Conservation (phyloP, 1,140 invertebrate species). For the Oryzaephilus surinamensis region DNA sequence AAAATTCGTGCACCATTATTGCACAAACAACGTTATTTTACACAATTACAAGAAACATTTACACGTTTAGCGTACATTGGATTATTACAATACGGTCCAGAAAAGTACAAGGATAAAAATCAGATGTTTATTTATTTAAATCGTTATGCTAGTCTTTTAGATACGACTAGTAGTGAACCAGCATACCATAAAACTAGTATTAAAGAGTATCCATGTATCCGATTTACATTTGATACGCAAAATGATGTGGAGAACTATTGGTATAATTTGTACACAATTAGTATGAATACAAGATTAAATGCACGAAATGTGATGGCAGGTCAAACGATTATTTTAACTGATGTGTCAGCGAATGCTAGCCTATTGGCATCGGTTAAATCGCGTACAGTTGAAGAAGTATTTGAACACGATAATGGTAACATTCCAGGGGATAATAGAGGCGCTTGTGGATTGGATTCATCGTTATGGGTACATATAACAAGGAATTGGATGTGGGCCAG, state of each 20-base stretch:
- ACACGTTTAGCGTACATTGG: slow-evolving; percentile 53
- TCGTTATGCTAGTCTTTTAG: slow-evolving; percentile 45
- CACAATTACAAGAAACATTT: slow-evolving; percentile 46
- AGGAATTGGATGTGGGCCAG: slow-evolving; percentile 49
- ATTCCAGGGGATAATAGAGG: slow-evolving; percentile 63
- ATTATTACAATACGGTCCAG: slow-evolving; percentile 58
- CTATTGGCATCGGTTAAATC: slow-evolving; percentile 25
- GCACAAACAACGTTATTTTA: slow-evolving; percentile 53
- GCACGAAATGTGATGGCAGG: slow-evolving; percentile 30
- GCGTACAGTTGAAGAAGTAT: slow-evolving; percentile 38
- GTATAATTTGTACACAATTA: slow-evolving; percentile 57
- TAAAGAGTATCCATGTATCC: slow-evolving; percentile 42
- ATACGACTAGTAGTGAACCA: slow-evolving; percentile 52
- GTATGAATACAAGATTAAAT: slow-evolving; percentile 55
- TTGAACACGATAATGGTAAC: slow-evolving; percentile 41
- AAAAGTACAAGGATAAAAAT: slow-evolving; percentile 58
- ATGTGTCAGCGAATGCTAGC: slow-evolving; percentile 1
- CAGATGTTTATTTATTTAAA: slow-evolving; percentile 63
- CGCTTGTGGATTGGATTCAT: slow-evolving; percentile 61
- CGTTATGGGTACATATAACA: slow-evolving; percentile 56
- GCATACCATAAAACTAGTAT: slow-evolving; percentile 54
- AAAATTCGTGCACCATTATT: slow-evolving; percentile 44
- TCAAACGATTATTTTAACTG: slow-evolving; percentile 30
- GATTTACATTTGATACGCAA: slow-evolving; percentile 46
- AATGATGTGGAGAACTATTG: slow-evolving; percentile 59